These are phyloP conservation scores for Malacoctenus gilli DNA, from an alignment of 2,797 vertebrate genomes.

Conservation along the genomic window DNA sequence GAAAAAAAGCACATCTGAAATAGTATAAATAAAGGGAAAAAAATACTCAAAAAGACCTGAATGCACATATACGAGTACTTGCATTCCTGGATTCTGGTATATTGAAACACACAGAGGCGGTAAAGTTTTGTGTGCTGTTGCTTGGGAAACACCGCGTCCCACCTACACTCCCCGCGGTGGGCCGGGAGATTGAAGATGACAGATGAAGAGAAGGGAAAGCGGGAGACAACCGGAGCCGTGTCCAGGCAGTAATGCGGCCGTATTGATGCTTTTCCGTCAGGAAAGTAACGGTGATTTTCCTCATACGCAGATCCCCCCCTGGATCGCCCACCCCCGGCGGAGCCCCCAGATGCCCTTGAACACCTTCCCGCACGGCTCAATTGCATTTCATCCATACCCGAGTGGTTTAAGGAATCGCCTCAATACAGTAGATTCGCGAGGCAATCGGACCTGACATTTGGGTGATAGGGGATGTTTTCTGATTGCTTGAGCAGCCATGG, in stretches of 20 bases:
- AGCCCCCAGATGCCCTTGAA: conserved; percentile 21
- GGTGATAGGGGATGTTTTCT: conserved; percentile 35
- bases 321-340: conserved; percentile 6
- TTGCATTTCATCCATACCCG: conserved; percentile 27
- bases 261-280: conserved; percentile 7
- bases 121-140: not conserved
- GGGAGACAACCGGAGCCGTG: not conserved
- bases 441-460: conserved; percentile 42
- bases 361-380: conserved; percentile 5
- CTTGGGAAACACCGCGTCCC: not conserved
- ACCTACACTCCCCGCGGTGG: not conserved
- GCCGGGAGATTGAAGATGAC: conserved; percentile 1
- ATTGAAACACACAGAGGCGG: not conserved
- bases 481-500: conserved; percentile 41
- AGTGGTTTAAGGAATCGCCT: conserved; percentile 35
- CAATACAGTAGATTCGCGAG: conserved; percentile 33
- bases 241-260: conserved; percentile 7
- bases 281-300: conserved; percentile 8
- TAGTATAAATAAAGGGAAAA: too few relatives aligned
- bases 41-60: too few relatives aligned
- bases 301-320: not conserved
- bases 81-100: too few relatives aligned
- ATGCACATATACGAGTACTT: too few relatives aligned
- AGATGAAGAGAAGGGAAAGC: conserved; percentile 6
- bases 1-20: too few relatives aligned